Base-by-base conservation (phyloP, 1,140 invertebrate species). In the Drosophila athabasca region DNA sequence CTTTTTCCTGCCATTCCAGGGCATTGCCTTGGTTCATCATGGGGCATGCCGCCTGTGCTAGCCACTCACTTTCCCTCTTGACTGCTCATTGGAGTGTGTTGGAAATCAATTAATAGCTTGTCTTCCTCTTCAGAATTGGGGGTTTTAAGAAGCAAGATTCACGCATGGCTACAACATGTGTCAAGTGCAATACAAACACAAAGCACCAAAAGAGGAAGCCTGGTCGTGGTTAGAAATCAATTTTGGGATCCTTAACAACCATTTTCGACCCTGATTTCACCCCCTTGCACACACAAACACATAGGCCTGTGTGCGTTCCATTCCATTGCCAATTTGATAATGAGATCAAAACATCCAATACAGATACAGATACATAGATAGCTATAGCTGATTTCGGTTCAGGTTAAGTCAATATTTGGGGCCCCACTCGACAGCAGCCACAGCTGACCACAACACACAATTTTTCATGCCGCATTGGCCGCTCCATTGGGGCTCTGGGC, bases 151-250 rank as follows among this genome's bases (percentile, higher is more conserved):
- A 51, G 58, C 76, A 72, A 85, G 76, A 75, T 87, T 85, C 80
- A 81, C 82, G 81, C 81, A 78, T 87, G 79, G 79, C 65, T 88
- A 79, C 75, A 75, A 60, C 62, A 67, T 87, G 66, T 88, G 83
- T 87, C 82, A 87, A 88, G 83, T 88, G 82, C 82, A 87, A 71
- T 45, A 59, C 83, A 87, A 88, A 87, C 79, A 79, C 55, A 53
- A 44, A 43, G 24, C 7, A 1, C 9, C 41, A 41, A 26, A 13
- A 26, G 43, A 15, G 43, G 17, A 68, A 62, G 57, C 75, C 70
- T 73, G 68, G 57, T 69, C 62, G 53, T 76, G 75, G 54, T 65
- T 50, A 68, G 73, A 85, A 87, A 85, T 78, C 81, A 77, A 85
- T 85, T 85, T 85, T 54, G 54, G 35, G 39, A 62, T 45, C 52